Percentiles rank a stretch among this genome's conserved stretches.
These are phyloP conservation scores for Gila robusta DNA, from an alignment of 2,797 vertebrate species.

Conservation along the genomic window DNA sequence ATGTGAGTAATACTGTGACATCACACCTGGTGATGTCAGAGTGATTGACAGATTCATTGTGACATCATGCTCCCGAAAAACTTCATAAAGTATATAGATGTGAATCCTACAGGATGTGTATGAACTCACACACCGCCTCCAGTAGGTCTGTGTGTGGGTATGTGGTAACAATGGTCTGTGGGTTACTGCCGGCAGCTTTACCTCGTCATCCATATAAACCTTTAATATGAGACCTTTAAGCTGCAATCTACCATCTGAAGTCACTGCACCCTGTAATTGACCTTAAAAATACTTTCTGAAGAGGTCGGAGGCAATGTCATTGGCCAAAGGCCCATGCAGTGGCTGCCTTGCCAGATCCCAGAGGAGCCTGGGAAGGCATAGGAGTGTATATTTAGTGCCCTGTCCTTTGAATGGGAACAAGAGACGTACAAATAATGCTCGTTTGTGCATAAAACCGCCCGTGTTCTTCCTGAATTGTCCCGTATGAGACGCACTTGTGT, in stretches of 20 bases:
- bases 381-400: constrained; percentile 84
- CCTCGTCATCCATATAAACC: constrained; percentile 82
- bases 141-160: constrained; percentile 71
- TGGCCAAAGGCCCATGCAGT: constrained; percentile 80
- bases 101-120: constrained; percentile 52
- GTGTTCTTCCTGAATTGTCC: constrained; percentile 73
- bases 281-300: constrained; percentile 88
- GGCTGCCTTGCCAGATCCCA: constrained; percentile 74
- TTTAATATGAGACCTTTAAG: constrained; percentile 85
- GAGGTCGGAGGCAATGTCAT: constrained; percentile 84
- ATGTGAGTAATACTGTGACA: neutral
- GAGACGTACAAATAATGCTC: constrained; percentile 82
- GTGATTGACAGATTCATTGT: constrained; percentile 3
- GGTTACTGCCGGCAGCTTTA: constrained; percentile 76
- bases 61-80: constrained; percentile 12
- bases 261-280: constrained; percentile 87
- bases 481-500: constrained; percentile 65
- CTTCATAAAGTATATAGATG: constrained; percentile 46
- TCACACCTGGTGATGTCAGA: constrained; percentile 4
- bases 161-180: constrained; percentile 79
- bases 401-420: constrained; percentile 79
- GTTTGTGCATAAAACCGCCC: constrained; percentile 81
- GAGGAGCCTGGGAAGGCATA: constrained; percentile 82
- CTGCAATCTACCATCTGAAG: constrained; percentile 81
- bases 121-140: constrained; percentile 61